These are phyloP conservation scores for Hermatobates lingyangjiaoensis DNA, from an alignment of 1,140 invertebrate species.

Conservation along the genomic window DNA sequence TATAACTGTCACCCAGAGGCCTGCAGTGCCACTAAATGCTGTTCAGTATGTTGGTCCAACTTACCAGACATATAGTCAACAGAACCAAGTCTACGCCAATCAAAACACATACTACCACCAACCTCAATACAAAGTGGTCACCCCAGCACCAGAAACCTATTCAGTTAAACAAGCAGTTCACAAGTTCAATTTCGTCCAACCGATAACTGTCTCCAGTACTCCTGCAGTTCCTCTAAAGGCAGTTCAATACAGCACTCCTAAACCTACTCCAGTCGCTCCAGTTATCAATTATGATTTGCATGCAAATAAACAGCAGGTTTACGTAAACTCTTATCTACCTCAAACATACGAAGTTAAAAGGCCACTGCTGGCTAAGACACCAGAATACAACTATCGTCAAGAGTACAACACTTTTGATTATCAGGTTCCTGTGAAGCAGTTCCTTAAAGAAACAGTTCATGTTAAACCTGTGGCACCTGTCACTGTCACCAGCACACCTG, in stretches of 20 bases:
- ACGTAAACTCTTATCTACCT: too few species aligned
- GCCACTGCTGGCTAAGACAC: too few species aligned
- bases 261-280: conserved; percentile 7
- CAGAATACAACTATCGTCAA: neutral
- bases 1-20: conserved; percentile 10
- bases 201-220: conserved; percentile 6
- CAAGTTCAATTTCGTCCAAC: neutral
- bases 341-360: too few species aligned
- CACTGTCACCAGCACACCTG: conserved; percentile 7
- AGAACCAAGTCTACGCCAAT: too few species aligned
- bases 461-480: neutral
- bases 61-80: too few species aligned
- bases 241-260: conserved; percentile 15
- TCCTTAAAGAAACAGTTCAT: neutral
- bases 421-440: neutral
- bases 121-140: neutral
- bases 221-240: conserved; percentile 18
- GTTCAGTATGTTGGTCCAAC: conserved; percentile 11
- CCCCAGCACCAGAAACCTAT: neutral
- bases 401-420: neutral
- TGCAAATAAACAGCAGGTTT: too few species aligned
- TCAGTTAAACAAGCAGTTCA: too few species aligned
- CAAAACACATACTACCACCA: too few species aligned
- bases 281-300: neutral
- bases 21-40: conserved; percentile 12